Evolutionary conservation across 2,113 vertebrate genomes (phyloP).

Genomic region (Eulacestoma nigropectus): DNA sequence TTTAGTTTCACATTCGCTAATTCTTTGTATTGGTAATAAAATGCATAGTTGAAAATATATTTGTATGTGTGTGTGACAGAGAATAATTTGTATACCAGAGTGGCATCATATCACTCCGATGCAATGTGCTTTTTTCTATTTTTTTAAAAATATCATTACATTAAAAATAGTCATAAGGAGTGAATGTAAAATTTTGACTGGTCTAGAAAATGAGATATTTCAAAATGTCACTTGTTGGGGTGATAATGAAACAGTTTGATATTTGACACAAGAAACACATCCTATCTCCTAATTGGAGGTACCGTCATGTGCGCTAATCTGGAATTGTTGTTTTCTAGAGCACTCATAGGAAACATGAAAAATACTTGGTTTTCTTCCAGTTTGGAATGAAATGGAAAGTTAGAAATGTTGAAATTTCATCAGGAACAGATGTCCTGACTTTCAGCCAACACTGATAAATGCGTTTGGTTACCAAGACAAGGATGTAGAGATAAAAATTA

Average conservation of each 20-base stretch:
- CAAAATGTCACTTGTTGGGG: background rate
- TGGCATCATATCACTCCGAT: background rate
- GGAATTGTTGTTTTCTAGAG: background rate
- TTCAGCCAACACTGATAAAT: slow-evolving; percentile 7
- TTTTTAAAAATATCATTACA: background rate
- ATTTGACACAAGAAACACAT: background rate
- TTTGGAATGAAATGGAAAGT: slow-evolving; percentile 17
- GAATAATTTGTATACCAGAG: background rate
- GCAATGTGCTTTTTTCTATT: background rate
- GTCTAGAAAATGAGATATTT: background rate
- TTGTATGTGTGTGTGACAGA: background rate
- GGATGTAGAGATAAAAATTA: background rate
- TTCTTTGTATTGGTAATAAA: background rate
- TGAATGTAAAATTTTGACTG: background rate
- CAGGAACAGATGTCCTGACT: slow-evolving; percentile 42
- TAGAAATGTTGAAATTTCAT: slow-evolving; percentile 34
- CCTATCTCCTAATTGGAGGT: background rate
- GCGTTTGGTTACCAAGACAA: background rate
- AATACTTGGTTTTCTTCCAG: background rate
- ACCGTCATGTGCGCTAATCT: background rate
- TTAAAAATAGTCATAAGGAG: background rate
- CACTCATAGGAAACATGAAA: background rate
- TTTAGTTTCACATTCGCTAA: background rate
- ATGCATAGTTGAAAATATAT: background rate
- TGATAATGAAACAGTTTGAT: background rate